Conservation (phyloP, 1,140 invertebrate genomes). For the Cydia strobilella region DNA sequence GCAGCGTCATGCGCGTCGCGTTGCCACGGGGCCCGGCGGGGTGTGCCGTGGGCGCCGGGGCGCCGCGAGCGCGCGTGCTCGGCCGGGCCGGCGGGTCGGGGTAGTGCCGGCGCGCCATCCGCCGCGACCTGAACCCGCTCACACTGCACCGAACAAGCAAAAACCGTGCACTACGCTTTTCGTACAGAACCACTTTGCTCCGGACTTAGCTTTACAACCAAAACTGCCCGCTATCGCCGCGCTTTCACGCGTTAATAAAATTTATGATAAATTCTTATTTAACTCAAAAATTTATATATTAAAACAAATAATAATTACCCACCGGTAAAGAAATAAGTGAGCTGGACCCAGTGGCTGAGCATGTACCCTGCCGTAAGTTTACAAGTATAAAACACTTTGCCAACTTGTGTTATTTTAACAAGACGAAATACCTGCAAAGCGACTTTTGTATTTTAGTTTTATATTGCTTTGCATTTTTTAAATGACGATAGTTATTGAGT, state of each 20-base stretch:
- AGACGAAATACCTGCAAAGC: neutral
- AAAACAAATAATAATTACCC: neutral
- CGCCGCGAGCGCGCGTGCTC: constrained; percentile 9
- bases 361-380: constrained; percentile 24
- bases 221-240: neutral
- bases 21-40: neutral
- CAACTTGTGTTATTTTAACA: neutral
- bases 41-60: constrained; percentile 15
- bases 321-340: constrained; percentile 28
- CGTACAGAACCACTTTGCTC: constrained; percentile 9
- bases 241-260: constrained; percentile 21
- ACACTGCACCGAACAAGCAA: neutral
- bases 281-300: neutral
- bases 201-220: neutral
- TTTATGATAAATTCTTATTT: neutral
- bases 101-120: constrained; percentile 23
- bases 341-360: constrained; percentile 26
- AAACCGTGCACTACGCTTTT: constrained; percentile 18
- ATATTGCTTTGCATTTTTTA: neutral
- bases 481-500: neutral
- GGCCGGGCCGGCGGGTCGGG: neutral
- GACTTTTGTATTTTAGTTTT: neutral
- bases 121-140: constrained; percentile 4
- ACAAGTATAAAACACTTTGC: neutral
- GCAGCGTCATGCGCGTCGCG: constrained; percentile 1